These are phyloP conservation scores for Pitta sordida DNA, from an alignment of 2,113 vertebrate genomes.

Conservation along the genomic window DNA sequence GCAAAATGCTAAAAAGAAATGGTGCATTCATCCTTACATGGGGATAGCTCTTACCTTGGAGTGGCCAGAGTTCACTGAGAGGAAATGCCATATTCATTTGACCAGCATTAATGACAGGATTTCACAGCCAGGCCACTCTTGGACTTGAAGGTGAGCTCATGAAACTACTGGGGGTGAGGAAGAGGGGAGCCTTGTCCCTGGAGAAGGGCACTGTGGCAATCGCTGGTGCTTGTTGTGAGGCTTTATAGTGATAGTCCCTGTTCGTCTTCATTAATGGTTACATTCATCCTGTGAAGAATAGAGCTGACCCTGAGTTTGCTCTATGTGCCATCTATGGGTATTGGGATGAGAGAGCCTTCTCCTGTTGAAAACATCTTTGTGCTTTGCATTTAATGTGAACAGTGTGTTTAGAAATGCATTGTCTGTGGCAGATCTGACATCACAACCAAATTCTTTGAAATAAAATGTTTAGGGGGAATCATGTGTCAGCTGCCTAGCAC, in stretches of 20 bases:
- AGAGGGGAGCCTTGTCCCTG: not conserved
- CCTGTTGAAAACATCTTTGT: not conserved
- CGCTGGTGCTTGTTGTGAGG: not conserved
- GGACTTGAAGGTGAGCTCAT: not conserved
- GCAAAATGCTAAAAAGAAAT: not conserved
- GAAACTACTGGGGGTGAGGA: not conserved
- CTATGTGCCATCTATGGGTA: not conserved
- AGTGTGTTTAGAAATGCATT: slow-evolving; percentile 19
- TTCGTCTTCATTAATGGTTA: not conserved
- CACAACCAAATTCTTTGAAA: slow-evolving; percentile 26
- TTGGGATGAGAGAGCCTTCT: not conserved
- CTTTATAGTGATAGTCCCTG: not conserved
- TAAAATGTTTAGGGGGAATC: slow-evolving; percentile 24
- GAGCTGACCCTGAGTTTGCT: not conserved
- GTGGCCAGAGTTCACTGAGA: not conserved
- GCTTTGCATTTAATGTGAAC: slow-evolving; percentile 7
- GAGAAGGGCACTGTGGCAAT: not conserved
- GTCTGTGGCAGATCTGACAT: slow-evolving; percentile 43
- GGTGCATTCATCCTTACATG: not conserved
- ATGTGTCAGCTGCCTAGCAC: slow-evolving; percentile 30
- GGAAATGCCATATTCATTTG: not conserved
- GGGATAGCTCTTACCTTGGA: not conserved
- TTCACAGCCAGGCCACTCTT: not conserved
- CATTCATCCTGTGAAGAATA: not conserved
- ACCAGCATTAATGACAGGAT: not conserved